A percentile compares a stretch with the other conserved stretches of the same genome.
These are phyloP conservation scores for Nematopogon swammerdamellus DNA, from an alignment of 2,888 invertebrate species.

Conservation along the genomic window DNA sequence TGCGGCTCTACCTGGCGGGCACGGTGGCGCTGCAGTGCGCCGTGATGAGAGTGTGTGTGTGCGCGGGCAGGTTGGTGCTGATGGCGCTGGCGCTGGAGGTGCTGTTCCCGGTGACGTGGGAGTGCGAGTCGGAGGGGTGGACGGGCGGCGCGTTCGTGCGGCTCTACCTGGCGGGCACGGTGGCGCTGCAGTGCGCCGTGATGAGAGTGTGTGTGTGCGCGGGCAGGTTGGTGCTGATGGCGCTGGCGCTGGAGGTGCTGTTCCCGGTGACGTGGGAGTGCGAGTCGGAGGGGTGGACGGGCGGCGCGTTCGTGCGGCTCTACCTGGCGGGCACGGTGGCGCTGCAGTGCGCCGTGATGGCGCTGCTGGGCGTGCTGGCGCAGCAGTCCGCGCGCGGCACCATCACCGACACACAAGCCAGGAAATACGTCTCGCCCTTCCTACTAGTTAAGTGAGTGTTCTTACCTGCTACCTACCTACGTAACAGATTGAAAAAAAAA, in stretches of 20 bases:
- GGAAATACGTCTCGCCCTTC: slow-evolving; percentile 68
- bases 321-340: slow-evolving; percentile 70
- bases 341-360: slow-evolving; percentile 60
- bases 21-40: slow-evolving; percentile 62
- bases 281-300: slow-evolving; percentile 62
- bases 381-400: slow-evolving; percentile 74
- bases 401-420: slow-evolving; percentile 69
- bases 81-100: slow-evolving; percentile 63
- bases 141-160: slow-evolving; percentile 69
- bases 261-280: slow-evolving; percentile 69
- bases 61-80: no score
- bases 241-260: slow-evolving; percentile 61
- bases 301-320: slow-evolving; percentile 68
- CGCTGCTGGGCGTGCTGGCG: slow-evolving; percentile 63
- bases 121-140: slow-evolving; percentile 66
- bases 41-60: slow-evolving; percentile 60
- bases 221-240: slow-evolving; percentile 63
- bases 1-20: slow-evolving; percentile 71
- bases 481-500: no score
- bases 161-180: slow-evolving; percentile 68
- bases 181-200: slow-evolving; percentile 60
- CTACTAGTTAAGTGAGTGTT: slow-evolving; percentile 65
- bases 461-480: no score
- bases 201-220: slow-evolving; percentile 57
- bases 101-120: slow-evolving; percentile 65